phyloP scores from a whole-genome alignment of 1,140 invertebrate species.

The Lerema accius region DNA sequence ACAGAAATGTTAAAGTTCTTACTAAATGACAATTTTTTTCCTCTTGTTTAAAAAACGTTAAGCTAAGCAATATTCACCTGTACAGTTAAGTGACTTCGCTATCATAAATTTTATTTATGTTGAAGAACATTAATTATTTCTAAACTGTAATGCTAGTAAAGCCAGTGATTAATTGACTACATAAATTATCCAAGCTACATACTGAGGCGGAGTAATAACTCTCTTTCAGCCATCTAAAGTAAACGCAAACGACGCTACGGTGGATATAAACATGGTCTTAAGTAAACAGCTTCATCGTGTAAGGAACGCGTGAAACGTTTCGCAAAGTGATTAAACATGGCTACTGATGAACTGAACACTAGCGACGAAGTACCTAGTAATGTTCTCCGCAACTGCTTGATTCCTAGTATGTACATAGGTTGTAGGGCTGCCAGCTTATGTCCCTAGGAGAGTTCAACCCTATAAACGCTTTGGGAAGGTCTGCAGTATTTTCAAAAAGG shows the following conservation, averaged over 20 bases:
- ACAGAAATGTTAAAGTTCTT: too few relatives aligned
- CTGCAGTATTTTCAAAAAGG: too few relatives aligned
- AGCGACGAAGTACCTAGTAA: too few relatives aligned
- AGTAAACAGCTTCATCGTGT: constrained; percentile 8
- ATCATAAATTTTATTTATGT: not conserved
- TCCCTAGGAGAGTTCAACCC: too few relatives aligned
- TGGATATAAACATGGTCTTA: too few relatives aligned
- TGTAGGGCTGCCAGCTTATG: too few relatives aligned
- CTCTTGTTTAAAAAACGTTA: not conserved
- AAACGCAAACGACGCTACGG: constrained; percentile 9
- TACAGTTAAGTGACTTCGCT: not conserved
- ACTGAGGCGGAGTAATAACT: constrained; percentile 13
- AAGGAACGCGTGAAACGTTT: constrained; percentile 9
- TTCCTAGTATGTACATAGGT: too few relatives aligned
- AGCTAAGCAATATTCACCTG: not conserved
- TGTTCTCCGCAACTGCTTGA: not conserved
- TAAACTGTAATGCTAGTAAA: constrained; percentile 17
- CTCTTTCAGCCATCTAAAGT: constrained; percentile 19
- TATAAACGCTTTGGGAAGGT: too few relatives aligned
- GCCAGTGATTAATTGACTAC: constrained; percentile 22
- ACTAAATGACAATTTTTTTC: too few relatives aligned
- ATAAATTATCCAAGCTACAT: constrained; percentile 12
- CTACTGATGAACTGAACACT: not conserved
- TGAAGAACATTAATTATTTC: not conserved
- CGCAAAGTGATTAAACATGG: not conserved